These are phyloP conservation scores for Didymodactylos carnosus DNA, from an alignment of 2,888 invertebrate genomes.

Conservation along the genomic window DNA sequence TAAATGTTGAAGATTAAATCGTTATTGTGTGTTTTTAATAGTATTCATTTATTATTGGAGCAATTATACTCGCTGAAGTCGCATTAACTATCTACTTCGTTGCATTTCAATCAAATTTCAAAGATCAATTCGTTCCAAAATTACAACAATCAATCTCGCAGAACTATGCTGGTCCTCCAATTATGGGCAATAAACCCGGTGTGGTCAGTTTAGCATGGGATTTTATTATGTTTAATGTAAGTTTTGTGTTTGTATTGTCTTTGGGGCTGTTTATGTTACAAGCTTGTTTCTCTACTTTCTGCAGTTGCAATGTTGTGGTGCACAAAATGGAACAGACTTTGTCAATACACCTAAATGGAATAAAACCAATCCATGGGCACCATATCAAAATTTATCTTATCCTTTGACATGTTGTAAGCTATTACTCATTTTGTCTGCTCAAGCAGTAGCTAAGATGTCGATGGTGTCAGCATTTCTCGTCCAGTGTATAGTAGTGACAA, in stretches of 20 bases:
- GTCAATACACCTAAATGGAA: neutral
- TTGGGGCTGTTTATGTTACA: too few relatives aligned
- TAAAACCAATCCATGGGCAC: neutral
- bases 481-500: too few relatives aligned
- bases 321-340: neutral
- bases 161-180: neutral
- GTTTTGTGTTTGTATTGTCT: neutral
- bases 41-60: neutral
- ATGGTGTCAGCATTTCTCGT: too few relatives aligned
- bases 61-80: neutral
- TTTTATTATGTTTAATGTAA: conserved; percentile 12
- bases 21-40: neutral
- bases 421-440: too few relatives aligned
- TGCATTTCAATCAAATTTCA: conserved; percentile 6
- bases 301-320: conserved; percentile 12
- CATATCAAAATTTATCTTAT: neutral
- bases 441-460: too few relatives aligned
- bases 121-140: neutral
- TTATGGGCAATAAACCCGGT: neutral
- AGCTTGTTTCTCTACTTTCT: neutral
- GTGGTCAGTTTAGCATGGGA: conserved; percentile 8
- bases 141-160: neutral
- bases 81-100: conserved; percentile 3
- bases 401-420: neutral
- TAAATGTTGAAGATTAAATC: neutral